Evolutionary conservation across 2,888 invertebrate genomes (phyloP).

Genomic region (Pyrrhia umbra): DNA sequence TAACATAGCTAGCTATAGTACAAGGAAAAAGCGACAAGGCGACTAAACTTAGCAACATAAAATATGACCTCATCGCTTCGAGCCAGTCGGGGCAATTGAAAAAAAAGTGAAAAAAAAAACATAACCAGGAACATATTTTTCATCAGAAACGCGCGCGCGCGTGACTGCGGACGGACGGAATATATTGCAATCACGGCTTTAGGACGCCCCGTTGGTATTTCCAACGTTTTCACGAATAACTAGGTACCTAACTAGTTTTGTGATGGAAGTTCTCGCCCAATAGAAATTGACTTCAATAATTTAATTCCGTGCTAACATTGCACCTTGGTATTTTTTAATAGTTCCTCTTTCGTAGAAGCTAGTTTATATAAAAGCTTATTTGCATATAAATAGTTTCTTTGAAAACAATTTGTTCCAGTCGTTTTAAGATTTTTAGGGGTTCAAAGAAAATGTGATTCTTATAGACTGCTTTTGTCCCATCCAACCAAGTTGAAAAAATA

Average conservation of each 20-base stretch:
- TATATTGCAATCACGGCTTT: slow-evolving; percentile 76
- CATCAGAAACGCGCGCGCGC: slow-evolving; percentile 71
- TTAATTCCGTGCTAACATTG: slow-evolving; percentile 32
- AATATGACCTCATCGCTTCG: slow-evolving; percentile 66
- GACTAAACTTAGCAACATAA: slow-evolving; percentile 54
- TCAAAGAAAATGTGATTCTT: slow-evolving; percentile 40
- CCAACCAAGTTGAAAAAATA: slow-evolving; percentile 1
- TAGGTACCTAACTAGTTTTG: slow-evolving; percentile 59
- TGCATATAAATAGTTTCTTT: slow-evolving; percentile 46
- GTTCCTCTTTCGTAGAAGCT: slow-evolving; percentile 9
- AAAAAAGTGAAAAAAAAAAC: slow-evolving; percentile 57
- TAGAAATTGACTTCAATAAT: slow-evolving; percentile 33
- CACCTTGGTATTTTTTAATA: slow-evolving; percentile 19
- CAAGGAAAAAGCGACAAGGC: slow-evolving; percentile 20
- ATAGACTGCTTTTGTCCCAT: slow-evolving; percentile 6
- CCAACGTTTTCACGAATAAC: slow-evolving; percentile 65
- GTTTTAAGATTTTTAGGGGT: slow-evolving; percentile 27
- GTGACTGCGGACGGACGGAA: slow-evolving; percentile 67
- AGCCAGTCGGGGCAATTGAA: slow-evolving; percentile 64
- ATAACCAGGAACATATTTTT: slow-evolving; percentile 74
- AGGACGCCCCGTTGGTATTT: slow-evolving; percentile 61
- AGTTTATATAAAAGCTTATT: slow-evolving; percentile 24
- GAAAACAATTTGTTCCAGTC: slow-evolving; percentile 36
- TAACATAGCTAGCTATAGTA: background rate
- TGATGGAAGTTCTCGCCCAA: slow-evolving; percentile 32